phyloP scores from a whole-genome alignment of 2,888 invertebrate species.

The Polyommatus icarus region DNA sequence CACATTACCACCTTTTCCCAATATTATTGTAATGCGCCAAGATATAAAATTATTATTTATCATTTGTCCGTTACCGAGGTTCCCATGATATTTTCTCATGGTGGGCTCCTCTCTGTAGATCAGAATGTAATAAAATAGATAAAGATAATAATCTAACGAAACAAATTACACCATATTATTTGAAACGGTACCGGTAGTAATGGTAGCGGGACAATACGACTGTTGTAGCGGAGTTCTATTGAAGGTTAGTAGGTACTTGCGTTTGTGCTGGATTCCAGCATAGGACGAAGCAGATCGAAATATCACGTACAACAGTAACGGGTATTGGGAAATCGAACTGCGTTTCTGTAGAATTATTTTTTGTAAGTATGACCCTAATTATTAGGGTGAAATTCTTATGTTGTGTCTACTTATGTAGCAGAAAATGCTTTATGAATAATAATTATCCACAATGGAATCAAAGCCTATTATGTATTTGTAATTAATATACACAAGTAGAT shows the following conservation, averaged over 20 bases:
- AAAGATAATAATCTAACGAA: slow-evolving; percentile 52
- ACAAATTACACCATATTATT: slow-evolving; percentile 48
- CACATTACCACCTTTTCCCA: no score
- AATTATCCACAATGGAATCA: background rate
- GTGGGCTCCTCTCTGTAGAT: slow-evolving; percentile 39
- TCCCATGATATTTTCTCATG: background rate
- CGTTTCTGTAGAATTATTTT: background rate
- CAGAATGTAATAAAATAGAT: slow-evolving; percentile 58
- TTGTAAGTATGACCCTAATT: background rate
- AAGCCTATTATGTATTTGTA: no score
- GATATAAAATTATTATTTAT: background rate
- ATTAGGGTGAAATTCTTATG: background rate
- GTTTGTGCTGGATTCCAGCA: slow-evolving; percentile 31
- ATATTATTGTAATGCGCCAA: background rate
- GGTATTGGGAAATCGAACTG: slow-evolving; percentile 11
- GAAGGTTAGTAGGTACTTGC: slow-evolving; percentile 28
- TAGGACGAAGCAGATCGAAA: slow-evolving; percentile 20
- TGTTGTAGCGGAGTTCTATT: slow-evolving; percentile 51
- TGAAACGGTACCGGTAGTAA: slow-evolving; percentile 65
- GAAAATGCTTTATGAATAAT: no score
- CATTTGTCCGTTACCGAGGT: background rate
- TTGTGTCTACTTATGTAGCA: background rate
- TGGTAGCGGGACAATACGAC: slow-evolving; percentile 64
- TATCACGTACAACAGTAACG: slow-evolving; percentile 2
- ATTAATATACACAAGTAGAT: no score